These are phyloP conservation scores for Lacanobia wlatinum DNA, from an alignment of 2,888 invertebrate species.

Conservation along the genomic window DNA sequence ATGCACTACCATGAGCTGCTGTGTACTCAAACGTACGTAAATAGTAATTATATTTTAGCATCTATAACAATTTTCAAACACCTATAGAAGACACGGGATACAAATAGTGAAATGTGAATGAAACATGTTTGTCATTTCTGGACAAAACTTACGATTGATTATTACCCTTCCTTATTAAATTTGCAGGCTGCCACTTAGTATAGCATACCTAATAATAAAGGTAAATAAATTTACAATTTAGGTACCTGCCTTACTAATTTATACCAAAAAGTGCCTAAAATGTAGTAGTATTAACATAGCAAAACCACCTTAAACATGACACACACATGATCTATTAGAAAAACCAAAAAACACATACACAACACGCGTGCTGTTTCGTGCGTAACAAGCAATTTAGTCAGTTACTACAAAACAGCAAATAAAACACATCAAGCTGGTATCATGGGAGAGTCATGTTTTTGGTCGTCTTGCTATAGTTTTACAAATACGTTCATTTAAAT, in stretches of 20 bases:
- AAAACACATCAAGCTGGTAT: conserved; percentile 34
- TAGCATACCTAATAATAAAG: too few species aligned
- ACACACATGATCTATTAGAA: conserved; percentile 20
- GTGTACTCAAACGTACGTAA: too few species aligned
- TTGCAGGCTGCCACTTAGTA: too few species aligned
- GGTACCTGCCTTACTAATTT: neutral
- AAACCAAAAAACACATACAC: conserved; percentile 10
- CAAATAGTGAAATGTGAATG: neutral
- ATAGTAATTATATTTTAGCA: too few species aligned
- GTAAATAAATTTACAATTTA: neutral
- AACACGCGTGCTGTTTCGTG: conserved; percentile 26
- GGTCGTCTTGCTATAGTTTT: conserved; percentile 17
- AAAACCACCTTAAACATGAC: conserved; percentile 24
- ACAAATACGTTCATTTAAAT: too few species aligned
- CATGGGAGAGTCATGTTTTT: conserved; percentile 27
- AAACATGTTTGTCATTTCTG: neutral
- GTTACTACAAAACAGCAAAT: conserved; percentile 37
- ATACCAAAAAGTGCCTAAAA: too few species aligned
- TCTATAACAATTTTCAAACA: neutral
- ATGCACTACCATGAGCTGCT: too few species aligned
- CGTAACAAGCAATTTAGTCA: conserved; percentile 19
- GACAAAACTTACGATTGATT: neutral
- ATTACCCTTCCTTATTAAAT: too few species aligned
- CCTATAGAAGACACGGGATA: neutral
- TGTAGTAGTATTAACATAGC: neutral